Evolutionary conservation across 2,888 invertebrate species (phyloP).

Genomic region (Atethmia centrago): DNA sequence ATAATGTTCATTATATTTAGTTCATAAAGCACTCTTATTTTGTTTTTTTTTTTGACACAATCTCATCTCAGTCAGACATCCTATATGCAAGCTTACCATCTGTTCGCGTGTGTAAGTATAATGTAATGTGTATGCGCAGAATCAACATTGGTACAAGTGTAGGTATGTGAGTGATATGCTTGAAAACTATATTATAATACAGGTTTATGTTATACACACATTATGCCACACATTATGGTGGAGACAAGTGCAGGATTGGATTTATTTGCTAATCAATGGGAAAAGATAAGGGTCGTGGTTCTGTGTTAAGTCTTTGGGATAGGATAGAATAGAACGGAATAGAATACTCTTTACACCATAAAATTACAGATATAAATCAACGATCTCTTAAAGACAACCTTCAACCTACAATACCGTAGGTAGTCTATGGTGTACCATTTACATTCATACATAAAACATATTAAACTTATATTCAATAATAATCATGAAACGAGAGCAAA

Average conservation of each 20-base stretch:
- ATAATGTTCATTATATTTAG: background rate
- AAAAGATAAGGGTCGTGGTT: background rate
- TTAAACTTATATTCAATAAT: too few relatives aligned
- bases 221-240: background rate
- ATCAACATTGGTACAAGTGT: background rate
- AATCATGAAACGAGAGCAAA: too few relatives aligned
- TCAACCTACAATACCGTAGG: too few relatives aligned
- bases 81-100: slow-evolving; percentile 16
- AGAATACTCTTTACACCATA: too few relatives aligned
- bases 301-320: background rate
- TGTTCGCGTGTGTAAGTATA: background rate
- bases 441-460: too few relatives aligned
- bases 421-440: too few relatives aligned
- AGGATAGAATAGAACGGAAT: too few relatives aligned
- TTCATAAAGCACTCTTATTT: background rate
- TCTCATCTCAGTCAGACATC: slow-evolving; percentile 8
- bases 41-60: slow-evolving; percentile 25
- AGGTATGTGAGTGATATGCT: slow-evolving; percentile 19
- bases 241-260: background rate
- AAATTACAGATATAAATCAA: too few relatives aligned
- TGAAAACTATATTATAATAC: background rate
- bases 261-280: background rate
- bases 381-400: too few relatives aligned
- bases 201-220: background rate
- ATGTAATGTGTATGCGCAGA: background rate